These are phyloP conservation scores for Parnassius mnemosyne DNA, from an alignment of 2,888 invertebrate genomes.

Conservation along the genomic window DNA sequence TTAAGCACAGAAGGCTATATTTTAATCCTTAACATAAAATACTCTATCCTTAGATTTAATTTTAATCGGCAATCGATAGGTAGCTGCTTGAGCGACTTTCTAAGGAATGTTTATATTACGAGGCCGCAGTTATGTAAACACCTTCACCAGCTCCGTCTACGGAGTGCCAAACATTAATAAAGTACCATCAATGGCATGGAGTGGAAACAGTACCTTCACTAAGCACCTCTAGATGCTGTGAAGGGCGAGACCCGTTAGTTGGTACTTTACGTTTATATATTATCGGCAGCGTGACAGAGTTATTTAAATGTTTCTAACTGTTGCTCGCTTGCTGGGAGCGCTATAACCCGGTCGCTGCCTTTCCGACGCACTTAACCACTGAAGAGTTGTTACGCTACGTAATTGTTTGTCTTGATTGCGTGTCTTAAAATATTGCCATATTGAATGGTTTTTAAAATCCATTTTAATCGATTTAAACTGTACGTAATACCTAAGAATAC, in stretches of 20 bases:
- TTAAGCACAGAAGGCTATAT: not conserved
- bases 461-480: no score
- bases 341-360: slow-evolving; percentile 55
- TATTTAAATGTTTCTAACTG: slow-evolving; percentile 72
- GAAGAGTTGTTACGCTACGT: slow-evolving; percentile 7
- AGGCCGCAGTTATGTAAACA: slow-evolving; percentile 56
- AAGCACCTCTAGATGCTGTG: slow-evolving; percentile 45
- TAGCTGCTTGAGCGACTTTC: slow-evolving; percentile 27
- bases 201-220: slow-evolving; percentile 31
- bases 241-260: slow-evolving; percentile 69
- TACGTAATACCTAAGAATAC: no score
- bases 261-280: slow-evolving; percentile 44
- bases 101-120: slow-evolving; percentile 41
- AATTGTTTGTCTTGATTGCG: slow-evolving; percentile 17
- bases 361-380: not conserved
- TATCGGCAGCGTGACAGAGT: slow-evolving; percentile 63
- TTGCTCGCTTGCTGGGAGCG: slow-evolving; percentile 50
- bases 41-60: not conserved
- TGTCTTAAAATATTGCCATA: not conserved
- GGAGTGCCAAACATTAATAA: slow-evolving; percentile 48
- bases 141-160: slow-evolving; percentile 39
- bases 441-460: slow-evolving; percentile 3
- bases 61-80: slow-evolving; percentile 5
- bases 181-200: slow-evolving; percentile 36
- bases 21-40: not conserved